These are phyloP conservation scores for Bugula neritina DNA, from an alignment of 2,888 invertebrate species.

Conservation along the genomic window DNA sequence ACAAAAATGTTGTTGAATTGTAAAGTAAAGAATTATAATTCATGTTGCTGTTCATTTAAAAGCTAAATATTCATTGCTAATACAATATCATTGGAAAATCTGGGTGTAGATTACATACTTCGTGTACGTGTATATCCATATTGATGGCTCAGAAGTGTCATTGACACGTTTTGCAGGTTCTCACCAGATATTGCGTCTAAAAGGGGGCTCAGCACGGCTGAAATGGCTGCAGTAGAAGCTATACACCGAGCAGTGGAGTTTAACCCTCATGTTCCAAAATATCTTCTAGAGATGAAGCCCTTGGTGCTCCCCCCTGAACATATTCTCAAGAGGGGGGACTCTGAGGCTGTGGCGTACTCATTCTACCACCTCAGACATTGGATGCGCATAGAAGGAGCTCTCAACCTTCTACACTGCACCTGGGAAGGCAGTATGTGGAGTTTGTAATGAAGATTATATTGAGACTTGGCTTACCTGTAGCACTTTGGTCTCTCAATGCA, in stretches of 20 bases:
- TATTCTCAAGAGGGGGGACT: slow-evolving; percentile 88
- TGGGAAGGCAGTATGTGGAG: slow-evolving; percentile 78
- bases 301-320: slow-evolving; percentile 94
- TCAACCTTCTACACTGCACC: slow-evolving; percentile 80
- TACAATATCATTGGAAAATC: too few species aligned
- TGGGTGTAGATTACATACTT: too few species aligned
- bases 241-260: slow-evolving; percentile 93
- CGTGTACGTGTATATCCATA: too few species aligned
- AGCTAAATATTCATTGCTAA: too few species aligned
- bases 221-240: slow-evolving; percentile 86
- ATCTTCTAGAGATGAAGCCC: slow-evolving; percentile 88
- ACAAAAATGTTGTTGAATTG: too few species aligned
- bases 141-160: too few species aligned
- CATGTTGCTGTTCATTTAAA: too few species aligned
- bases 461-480: too few species aligned
- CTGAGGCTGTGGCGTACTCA: slow-evolving; percentile 91
- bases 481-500: too few species aligned
- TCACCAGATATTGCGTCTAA: slow-evolving; percentile 77
- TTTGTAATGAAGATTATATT: too few species aligned
- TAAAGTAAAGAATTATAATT: too few species aligned
- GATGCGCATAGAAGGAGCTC: slow-evolving; percentile 90
- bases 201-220: slow-evolving; percentile 74
- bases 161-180: slow-evolving; percentile 63
- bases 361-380: slow-evolving; percentile 94
- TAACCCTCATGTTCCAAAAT: slow-evolving; percentile 96